These are phyloP conservation scores for Acanthosepion esculentum DNA, from an alignment of 2,888 invertebrate genomes.

Conservation along the genomic window DNA sequence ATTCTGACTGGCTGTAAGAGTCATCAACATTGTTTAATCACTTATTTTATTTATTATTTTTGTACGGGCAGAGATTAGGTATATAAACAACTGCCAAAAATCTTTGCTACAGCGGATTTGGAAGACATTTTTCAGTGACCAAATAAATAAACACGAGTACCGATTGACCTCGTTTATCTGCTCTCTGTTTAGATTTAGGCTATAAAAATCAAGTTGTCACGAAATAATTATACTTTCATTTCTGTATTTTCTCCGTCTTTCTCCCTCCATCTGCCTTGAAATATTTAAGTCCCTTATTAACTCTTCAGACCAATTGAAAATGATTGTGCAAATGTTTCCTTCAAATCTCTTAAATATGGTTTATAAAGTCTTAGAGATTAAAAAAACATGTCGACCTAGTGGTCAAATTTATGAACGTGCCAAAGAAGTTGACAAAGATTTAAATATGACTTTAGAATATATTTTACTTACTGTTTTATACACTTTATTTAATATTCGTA, in stretches of 20 bases:
- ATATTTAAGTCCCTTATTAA: too few relatives aligned
- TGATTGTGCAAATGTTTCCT: too few relatives aligned
- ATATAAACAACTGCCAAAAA: neutral
- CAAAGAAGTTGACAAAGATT: too few relatives aligned
- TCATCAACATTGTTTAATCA: neutral
- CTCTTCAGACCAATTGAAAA: too few relatives aligned
- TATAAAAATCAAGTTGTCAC: neutral
- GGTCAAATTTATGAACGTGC: too few relatives aligned
- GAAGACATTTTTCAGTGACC: neutral
- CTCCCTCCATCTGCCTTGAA: too few relatives aligned
- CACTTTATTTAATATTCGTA: too few relatives aligned
- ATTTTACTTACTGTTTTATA: too few relatives aligned
- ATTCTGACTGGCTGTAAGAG: neutral
- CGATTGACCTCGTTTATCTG: neutral
- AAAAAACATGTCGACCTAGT: too few relatives aligned
- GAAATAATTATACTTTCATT: neutral
- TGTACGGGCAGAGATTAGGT: neutral
- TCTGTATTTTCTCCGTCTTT: neutral
- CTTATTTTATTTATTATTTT: neutral
- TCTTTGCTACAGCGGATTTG: neutral
- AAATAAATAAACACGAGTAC: neutral
- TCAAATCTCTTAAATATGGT: too few relatives aligned
- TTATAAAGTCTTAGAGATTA: too few relatives aligned
- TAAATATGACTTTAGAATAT: too few relatives aligned
- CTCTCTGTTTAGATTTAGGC: neutral